A percentile compares a stretch with the other conserved stretches of the same genome.
These are phyloP conservation scores for Chionoecetes opilio DNA, from an alignment of 1,140 invertebrate genomes.

Conservation along the genomic window DNA sequence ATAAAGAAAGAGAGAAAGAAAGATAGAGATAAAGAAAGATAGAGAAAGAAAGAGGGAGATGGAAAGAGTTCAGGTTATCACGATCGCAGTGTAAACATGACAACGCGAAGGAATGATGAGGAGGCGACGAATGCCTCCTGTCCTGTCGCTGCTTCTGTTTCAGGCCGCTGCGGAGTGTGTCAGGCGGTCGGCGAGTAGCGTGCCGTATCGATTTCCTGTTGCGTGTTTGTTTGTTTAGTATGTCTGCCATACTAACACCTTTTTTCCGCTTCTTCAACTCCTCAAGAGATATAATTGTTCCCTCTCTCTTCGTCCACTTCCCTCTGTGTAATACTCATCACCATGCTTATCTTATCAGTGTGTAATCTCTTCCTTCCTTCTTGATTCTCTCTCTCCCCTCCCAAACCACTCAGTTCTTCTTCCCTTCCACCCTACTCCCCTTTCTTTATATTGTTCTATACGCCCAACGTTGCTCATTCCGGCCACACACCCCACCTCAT, in stretches of 20 bases:
- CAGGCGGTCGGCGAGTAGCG: background rate
- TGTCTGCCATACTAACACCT: background rate
- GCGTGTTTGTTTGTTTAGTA: conserved; percentile 2
- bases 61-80: too few species aligned
- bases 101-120: too few species aligned
- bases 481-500: background rate
- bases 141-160: background rate
- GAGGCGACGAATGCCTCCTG: too few species aligned
- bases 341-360: too few species aligned
- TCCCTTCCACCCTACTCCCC: background rate
- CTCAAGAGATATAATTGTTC: too few species aligned
- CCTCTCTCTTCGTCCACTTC: background rate
- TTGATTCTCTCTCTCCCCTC: background rate
- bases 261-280: too few species aligned
- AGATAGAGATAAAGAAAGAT: too few species aligned
- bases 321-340: background rate
- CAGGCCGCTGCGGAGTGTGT: background rate
- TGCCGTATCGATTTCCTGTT: background rate
- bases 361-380: background rate
- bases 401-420: background rate
- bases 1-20: too few species aligned
- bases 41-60: too few species aligned
- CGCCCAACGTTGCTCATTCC: background rate
- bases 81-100: too few species aligned
- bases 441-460: background rate